Base-by-base conservation (phyloP, 2,888 invertebrate genomes). In the Ennomos fuscantarius region DNA sequence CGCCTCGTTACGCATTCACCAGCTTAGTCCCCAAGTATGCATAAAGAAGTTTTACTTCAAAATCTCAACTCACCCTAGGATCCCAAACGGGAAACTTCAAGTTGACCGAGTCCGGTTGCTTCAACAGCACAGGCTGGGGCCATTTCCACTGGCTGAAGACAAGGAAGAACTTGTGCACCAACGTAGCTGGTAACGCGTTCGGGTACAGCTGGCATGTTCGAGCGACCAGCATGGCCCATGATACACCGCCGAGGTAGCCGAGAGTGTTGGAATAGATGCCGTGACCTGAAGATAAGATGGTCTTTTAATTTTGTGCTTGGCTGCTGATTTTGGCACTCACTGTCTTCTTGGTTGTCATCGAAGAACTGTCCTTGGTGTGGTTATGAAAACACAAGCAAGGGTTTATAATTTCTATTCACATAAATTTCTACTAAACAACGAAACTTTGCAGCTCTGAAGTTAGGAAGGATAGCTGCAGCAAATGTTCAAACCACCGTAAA, bases 151-250 rank as follows among this genome's bases (percentile, higher is more conserved):
- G 96, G 36, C 98, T 97, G 89, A 99, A 99, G 9, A 99, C 98
- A 52, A 99, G 94, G 93, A 99, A 99, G 93, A 99, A 99, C 89
- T 99, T 99, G 87, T 99, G 97, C 51, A 99, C 96, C 67, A 99
- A 91, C 0, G 98, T 98, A 2, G 99, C 96, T 0, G 99, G 97
- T 34, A 96, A 95, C 1, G 99, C 99, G 89, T 99, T 98, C 3
- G 99, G 99, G 92, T 99, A 99, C 36, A 99, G 92, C 85, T 99
- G 99, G 84, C 99, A 99, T 0, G 99, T 99, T 65, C 99, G 94
- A 0, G 99, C 99, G 0, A 99, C 99, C 53, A 99, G 90, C 98
- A 99, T 99, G 1, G 99, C 99, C 99, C 99, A 99, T 0, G 99
- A 98, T 9, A 99, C 99, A 61, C 99, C 99, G 49, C 99, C 99